Base-by-base conservation (phyloP, 1,140 invertebrate genomes). In the Bombus affinis region DNA sequence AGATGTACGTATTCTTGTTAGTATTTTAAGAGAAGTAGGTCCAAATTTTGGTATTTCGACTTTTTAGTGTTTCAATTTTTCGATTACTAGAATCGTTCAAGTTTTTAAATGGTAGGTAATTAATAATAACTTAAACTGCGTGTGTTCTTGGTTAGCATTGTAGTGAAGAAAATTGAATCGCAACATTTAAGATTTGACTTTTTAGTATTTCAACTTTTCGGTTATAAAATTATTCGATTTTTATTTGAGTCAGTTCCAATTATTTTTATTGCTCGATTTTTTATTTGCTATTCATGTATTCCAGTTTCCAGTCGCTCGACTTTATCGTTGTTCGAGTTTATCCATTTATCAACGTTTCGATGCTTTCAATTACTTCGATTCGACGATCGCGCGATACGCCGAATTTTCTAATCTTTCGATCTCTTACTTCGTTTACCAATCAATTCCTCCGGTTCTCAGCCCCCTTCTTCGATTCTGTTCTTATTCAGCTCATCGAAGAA, bases 401-500 rank as follows among this genome's bases (percentile, higher is more conserved):
- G 37, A n/a, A 39, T 42, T 42, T 72, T 28, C 39, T 28, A 42
- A 72, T 42, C 25, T 39, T n/a, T 72, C 37, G 70, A 72, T 72
- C n/a, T 72, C 37, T 72, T 39, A 72, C 70, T 72, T 72, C 70
- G 39, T 72, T 72, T 72, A 42, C 70, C 39, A 42, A 72, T 72
- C 42, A 77, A 62, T 39, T 62, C 25, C 35, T 25, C 13, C 57
- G 25, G 12, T 8, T 39, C 35, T 28, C 35, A 18, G 12, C 6
- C 32, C 9, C 4, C 73, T 28, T 15, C 39, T 35, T 53, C 42
- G 25, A 70, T 47, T 47, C 42, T 39, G 13, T 18, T 22, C 25
- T 70, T 35, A n/a, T 78, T 53, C 59, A 37, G 42, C 35, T 65
- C 35, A 10, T 68, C 70, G n/a, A 47, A 44, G 3, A 6, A 35